Base-by-base conservation (phyloP, 2,888 invertebrate genomes). In the Chalcis sispes region DNA sequence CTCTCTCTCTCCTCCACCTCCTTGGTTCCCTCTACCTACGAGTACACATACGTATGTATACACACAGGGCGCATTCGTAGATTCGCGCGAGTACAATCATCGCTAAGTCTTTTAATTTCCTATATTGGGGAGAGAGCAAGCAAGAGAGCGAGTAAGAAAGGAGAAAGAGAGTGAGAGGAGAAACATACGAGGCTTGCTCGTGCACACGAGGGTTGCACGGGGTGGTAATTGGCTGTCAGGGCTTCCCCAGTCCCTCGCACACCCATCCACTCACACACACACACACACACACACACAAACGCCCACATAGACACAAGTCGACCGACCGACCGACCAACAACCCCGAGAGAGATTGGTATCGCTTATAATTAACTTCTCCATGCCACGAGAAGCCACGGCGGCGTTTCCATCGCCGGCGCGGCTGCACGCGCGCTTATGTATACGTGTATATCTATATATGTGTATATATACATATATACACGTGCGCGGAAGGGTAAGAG, bases 351-450 rank as follows among this genome's bases (percentile, higher is more conserved):
- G 88, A 88, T 88, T 88, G 88, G 88, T 88, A 88, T 88, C 88
- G 88, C 87, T 88, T 88, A 88, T 88, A 88, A 88, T 88, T 88
- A 88, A 88, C 88, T 88, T 88, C 88, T 88, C 88, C 88, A 87
- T 88, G 86, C 88, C 88, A 88, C 88, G 88, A 87, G 82, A 81
- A 85, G 85, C 83, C 85, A 83, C 83, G 83, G n/a, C n/a, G n/a
- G n/a, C n/a, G 85, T 85, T 85, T 85, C 85, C 84, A 85, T 85
- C 85, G 86, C 83, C 65, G 50, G 65, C 73, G n/a, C n/a, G n/a
- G n/a, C n/a, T n/a, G n/a, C n/a, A 59, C 73, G 67, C 65, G 59
- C 20, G 42, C 27, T 18, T 23, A 36, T 10, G 36, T 36, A 36
- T 10, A 36, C 10, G 10, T 10, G 10, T 10, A 36, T 36, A 36